Percentiles rank a stretch among this genome's conserved stretches.
Conservation (phyloP, 2,113 vertebrate species). For the Halcyon senegalensis region DNA sequence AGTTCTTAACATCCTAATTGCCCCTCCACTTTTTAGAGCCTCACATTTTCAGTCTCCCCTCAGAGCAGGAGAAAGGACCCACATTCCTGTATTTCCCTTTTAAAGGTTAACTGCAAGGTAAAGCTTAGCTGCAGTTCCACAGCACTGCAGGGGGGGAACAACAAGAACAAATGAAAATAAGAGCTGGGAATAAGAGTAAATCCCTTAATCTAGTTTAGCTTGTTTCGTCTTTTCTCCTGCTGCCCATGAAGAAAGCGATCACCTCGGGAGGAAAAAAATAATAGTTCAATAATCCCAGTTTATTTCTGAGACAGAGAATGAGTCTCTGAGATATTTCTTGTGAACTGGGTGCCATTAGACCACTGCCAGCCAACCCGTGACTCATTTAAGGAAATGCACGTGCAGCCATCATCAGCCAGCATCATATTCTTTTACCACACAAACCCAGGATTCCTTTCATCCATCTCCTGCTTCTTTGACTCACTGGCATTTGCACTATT, state of each 20-base stretch:
- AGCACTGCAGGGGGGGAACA: neutral
- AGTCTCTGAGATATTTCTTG: constrained; percentile 7
- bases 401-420: neutral
- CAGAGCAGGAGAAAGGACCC: neutral
- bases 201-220: constrained; percentile 58
- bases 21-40: neutral
- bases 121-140: neutral
- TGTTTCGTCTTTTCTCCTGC: constrained; percentile 31
- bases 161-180: constrained; percentile 35
- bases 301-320: constrained; percentile 16
- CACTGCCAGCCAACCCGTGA: neutral
- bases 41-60: neutral
- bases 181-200: constrained; percentile 51
- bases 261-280: neutral
- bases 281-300: constrained; percentile 40
- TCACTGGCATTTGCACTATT: neutral
- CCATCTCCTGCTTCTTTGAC: neutral
- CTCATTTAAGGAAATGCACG: neutral
- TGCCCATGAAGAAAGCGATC: constrained; percentile 1
- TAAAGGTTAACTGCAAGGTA: constrained; percentile 27
- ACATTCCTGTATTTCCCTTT: neutral
- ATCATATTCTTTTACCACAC: neutral
- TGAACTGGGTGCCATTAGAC: constrained; percentile 15
- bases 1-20: neutral
- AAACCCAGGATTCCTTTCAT: neutral